Evolutionary conservation across 2,888 invertebrate genomes (phyloP).

Genomic region (Schrankia costaestrigalis): DNA sequence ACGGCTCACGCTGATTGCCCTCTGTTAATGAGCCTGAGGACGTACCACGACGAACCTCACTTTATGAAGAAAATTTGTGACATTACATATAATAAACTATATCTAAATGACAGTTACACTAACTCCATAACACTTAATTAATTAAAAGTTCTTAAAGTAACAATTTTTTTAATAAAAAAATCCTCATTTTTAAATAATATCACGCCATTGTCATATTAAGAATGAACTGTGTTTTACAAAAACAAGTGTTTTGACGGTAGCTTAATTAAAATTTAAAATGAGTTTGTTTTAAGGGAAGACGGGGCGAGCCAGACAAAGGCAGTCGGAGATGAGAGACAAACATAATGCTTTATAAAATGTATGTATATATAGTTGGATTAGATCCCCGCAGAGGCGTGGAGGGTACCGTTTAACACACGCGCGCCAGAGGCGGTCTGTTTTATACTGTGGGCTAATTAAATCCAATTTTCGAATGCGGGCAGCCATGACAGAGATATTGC

Average conservation of each 20-base stretch:
- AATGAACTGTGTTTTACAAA: too few species aligned
- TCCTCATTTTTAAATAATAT: too few species aligned
- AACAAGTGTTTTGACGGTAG: too few species aligned
- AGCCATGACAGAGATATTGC: slow-evolving; percentile 52
- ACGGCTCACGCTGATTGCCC: slow-evolving; percentile 21
- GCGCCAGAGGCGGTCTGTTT: slow-evolving; percentile 37
- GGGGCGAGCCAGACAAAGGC: slow-evolving; percentile 13
- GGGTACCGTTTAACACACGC: slow-evolving; percentile 32
- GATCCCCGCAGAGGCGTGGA: slow-evolving; percentile 25
- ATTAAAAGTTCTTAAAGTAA: too few species aligned
- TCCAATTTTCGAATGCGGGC: slow-evolving; percentile 62
- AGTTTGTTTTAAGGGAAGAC: slow-evolving; percentile 1
- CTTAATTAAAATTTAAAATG: too few species aligned
- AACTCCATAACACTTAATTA: too few species aligned
- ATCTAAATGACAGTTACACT: too few species aligned
- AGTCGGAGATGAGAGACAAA: slow-evolving; percentile 12
- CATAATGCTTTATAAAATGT: slow-evolving; percentile 16
- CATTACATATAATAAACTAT: too few species aligned
- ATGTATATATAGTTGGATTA: slow-evolving; percentile 22
- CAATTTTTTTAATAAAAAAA: too few species aligned
- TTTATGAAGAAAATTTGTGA: slow-evolving; percentile 12
- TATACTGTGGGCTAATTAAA: slow-evolving; percentile 58
- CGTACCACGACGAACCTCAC: slow-evolving; percentile 16
- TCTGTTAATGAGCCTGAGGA: slow-evolving; percentile 22
- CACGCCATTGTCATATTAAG: too few species aligned